Evolutionary conservation across 2,113 vertebrate species (phyloP).

Genomic region (Capreolus pygargus): DNA sequence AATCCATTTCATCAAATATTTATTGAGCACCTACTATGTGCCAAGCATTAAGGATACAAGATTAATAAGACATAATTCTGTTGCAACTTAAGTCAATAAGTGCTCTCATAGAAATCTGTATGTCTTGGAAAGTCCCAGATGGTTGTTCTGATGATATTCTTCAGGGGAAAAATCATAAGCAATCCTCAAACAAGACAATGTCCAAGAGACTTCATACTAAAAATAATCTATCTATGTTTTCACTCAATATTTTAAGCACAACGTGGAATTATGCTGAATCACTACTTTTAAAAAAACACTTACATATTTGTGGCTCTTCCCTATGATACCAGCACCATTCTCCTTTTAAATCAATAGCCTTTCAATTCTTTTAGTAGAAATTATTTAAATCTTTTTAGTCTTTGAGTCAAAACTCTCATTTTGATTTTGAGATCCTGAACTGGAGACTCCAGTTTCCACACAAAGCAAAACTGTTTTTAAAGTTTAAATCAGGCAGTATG

Average conservation of each 20-base stretch:
- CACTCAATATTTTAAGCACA: conserved; percentile 25
- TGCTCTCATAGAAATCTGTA: neutral
- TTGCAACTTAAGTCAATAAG: conserved; percentile 40
- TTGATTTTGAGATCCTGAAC: conserved; percentile 45
- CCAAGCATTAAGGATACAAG: conserved; percentile 52
- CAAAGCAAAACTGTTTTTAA: conserved; percentile 32
- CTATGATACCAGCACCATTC: neutral
- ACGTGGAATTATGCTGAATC: neutral
- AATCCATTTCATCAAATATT: conserved; percentile 74
- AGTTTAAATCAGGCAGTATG: neutral
- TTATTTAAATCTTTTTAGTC: conserved; percentile 51
- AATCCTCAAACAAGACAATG: neutral
- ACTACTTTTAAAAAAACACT: neutral
- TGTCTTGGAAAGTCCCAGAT: conserved; percentile 13
- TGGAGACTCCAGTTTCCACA: neutral
- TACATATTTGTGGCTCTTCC: conserved; percentile 39
- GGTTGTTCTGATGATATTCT: neutral
- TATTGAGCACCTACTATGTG: conserved; percentile 70
- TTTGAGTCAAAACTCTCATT: conserved; percentile 54
- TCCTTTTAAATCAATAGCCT: conserved; percentile 46
- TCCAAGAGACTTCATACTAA: neutral
- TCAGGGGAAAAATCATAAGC: neutral
- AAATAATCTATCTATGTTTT: conserved; percentile 29
- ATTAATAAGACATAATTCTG: conserved; percentile 51
- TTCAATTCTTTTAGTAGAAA: conserved; percentile 55